A percentile compares a stretch with the other conserved stretches of the same genome.
These are phyloP conservation scores for Phlogophora meticulosa DNA, from an alignment of 2,888 invertebrate genomes.

Conservation along the genomic window DNA sequence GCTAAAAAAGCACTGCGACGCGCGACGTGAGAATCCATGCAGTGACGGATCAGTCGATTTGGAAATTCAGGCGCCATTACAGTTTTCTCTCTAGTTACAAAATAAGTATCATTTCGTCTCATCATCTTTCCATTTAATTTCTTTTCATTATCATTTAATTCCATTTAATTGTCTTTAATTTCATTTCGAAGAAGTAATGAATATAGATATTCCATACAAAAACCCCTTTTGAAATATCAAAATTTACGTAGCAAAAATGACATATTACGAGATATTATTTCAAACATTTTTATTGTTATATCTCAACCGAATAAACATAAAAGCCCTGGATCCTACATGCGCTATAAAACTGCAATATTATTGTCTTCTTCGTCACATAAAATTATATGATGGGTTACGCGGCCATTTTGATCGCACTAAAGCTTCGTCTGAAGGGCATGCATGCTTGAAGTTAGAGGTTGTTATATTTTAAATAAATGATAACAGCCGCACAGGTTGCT, in stretches of 20 bases:
- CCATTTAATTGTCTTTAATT: too few relatives aligned
- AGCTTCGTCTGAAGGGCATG: conserved; percentile 16
- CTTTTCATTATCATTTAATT: too few relatives aligned
- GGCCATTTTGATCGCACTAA: conserved; percentile 46
- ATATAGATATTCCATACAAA: too few relatives aligned
- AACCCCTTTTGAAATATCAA: conserved; percentile 12
- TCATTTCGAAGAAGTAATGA: too few relatives aligned
- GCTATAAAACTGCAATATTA: conserved; percentile 58
- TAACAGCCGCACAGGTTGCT: too few relatives aligned
- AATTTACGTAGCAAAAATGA: conserved; percentile 31
- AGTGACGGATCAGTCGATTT: too few relatives aligned
- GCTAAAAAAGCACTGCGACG: too few relatives aligned
- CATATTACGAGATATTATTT: conserved; percentile 46
- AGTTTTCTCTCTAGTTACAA: too few relatives aligned
- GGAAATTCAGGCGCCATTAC: too few relatives aligned
- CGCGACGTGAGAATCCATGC: too few relatives aligned
- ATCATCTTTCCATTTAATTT: too few relatives aligned
- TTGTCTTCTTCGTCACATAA: conserved; percentile 47
- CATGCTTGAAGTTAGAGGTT: not conserved
- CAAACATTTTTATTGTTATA: conserved; percentile 56
- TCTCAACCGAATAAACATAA: conserved; percentile 53
- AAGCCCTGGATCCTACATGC: conserved; percentile 29
- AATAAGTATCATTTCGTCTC: too few relatives aligned
- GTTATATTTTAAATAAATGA: not conserved
- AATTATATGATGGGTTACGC: conserved; percentile 39